A percentile compares a stretch with the other conserved stretches of the same genome.
phyloP scores from a whole-genome alignment of 2,113 vertebrate genomes.

The Xenopus laevis region DNA sequence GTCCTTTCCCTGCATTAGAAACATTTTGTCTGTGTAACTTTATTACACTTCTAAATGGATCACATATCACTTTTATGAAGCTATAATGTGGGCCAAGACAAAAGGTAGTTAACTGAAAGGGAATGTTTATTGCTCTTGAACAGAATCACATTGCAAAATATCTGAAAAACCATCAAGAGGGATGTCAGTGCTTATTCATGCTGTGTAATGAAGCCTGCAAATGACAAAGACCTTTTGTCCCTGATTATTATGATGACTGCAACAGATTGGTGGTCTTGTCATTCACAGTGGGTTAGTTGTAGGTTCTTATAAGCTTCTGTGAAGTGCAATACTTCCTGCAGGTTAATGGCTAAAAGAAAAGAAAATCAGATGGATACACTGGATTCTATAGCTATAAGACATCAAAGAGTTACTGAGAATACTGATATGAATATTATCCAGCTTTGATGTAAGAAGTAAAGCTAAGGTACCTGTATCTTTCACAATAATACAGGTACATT shows the following conservation, averaged over 20 bases:
- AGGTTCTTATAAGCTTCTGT: not conserved
- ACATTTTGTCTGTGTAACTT: not conserved
- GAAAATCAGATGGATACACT: too few relatives aligned
- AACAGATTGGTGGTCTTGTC: conserved; percentile 1
- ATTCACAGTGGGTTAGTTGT: not conserved
- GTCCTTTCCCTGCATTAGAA: not conserved
- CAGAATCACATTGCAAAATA: not conserved
- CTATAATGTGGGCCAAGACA: not conserved
- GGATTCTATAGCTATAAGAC: too few relatives aligned
- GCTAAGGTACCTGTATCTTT: too few relatives aligned
- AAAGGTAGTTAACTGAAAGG: not conserved
- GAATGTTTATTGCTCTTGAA: not conserved
- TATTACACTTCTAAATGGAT: not conserved
- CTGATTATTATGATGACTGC: not conserved
- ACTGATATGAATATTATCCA: too few relatives aligned
- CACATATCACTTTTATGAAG: not conserved
- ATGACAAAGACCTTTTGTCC: not conserved
- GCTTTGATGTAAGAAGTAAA: too few relatives aligned
- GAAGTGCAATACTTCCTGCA: too few relatives aligned
- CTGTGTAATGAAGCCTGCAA: conserved; percentile 18
- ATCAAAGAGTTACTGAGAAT: too few relatives aligned
- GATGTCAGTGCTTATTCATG: conserved; percentile 8
- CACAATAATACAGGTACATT: too few relatives aligned
- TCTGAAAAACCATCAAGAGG: conserved; percentile 13
- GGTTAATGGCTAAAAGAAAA: too few relatives aligned